A percentile compares a stretch with the other conserved stretches of the same genome.
These are phyloP conservation scores for Drosophila obscura DNA, from an alignment of 1,140 invertebrate species.

Conservation along the genomic window DNA sequence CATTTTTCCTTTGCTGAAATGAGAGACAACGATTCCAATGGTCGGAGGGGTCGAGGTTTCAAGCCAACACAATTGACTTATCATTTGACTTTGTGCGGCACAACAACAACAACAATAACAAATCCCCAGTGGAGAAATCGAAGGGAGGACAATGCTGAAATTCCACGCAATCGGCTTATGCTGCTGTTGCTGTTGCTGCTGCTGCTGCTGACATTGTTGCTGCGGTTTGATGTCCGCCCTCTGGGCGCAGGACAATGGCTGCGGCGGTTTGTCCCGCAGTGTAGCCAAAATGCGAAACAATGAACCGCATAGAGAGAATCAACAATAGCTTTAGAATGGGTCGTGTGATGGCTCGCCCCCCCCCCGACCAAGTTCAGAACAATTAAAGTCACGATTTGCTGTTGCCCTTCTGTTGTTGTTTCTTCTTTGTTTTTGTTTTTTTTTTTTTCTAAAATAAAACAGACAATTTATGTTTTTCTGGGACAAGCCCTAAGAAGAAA, in stretches of 20 bases:
- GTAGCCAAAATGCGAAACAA: conserved; percentile 61
- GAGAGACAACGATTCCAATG: no score
- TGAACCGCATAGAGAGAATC: conserved; percentile 45
- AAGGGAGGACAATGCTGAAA: conserved; percentile 64
- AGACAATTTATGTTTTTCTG: conserved; percentile 34
- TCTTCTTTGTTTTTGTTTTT: background rate
- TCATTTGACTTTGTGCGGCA: conserved; percentile 71
- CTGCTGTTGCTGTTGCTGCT: conserved; percentile 50
- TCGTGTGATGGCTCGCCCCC: background rate
- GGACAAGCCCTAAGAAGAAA: conserved; percentile 3
- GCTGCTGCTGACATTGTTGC: conserved; percentile 60
- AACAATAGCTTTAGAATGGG: conserved; percentile 43
- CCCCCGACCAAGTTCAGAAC: conserved; percentile 14
- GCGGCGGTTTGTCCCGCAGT: conserved; percentile 14
- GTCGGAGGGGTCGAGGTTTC: conserved; percentile 19
- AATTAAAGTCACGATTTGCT: conserved; percentile 34
- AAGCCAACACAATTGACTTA: conserved; percentile 76
- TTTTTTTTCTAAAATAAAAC: conserved; percentile 53
- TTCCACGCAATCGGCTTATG: conserved; percentile 79
- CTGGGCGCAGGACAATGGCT: conserved; percentile 39
- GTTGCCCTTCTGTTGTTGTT: no score
- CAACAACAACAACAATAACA: conserved; percentile 6
- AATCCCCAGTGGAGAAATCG: conserved; percentile 44
- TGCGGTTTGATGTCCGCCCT: conserved; percentile 61
- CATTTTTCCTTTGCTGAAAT: no score